Conservation (phyloP, 2,888 invertebrate genomes). For the Scaptomyza parva region DNA sequence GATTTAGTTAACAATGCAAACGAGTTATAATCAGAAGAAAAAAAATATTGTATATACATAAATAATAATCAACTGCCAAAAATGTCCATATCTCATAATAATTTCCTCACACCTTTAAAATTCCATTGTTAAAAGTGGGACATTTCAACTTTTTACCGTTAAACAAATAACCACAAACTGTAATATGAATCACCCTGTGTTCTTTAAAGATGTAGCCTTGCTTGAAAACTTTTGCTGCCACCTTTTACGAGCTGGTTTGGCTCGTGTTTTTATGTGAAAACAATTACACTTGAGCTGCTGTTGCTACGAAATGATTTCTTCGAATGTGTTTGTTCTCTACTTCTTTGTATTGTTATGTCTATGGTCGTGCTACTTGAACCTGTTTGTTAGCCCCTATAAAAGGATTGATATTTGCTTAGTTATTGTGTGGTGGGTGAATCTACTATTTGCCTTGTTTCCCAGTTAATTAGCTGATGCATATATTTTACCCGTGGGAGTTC, state of each 20-base stretch:
- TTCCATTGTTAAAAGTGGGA: background rate
- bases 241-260: slow-evolving; percentile 59
- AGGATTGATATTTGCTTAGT: slow-evolving; percentile 19
- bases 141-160: background rate
- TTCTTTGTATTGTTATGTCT: slow-evolving; percentile 42
- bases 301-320: slow-evolving; percentile 38
- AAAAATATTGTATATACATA: no score
- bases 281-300: slow-evolving; percentile 67
- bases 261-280: slow-evolving; percentile 67
- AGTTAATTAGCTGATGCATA: slow-evolving; percentile 69
- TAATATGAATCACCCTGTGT: slow-evolving; percentile 22
- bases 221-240: slow-evolving; percentile 20
- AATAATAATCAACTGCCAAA: background rate
- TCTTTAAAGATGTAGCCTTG: slow-evolving; percentile 38
- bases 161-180: background rate
- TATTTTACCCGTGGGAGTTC: slow-evolving; percentile 49
- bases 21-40: no score
- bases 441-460: slow-evolving; percentile 23
- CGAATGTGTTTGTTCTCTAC: slow-evolving; percentile 33
- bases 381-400: slow-evolving; percentile 23
- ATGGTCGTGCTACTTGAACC: slow-evolving; percentile 8
- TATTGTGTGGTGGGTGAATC: slow-evolving; percentile 11
- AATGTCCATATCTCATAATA: background rate
- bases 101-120: background rate
- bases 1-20: background rate